These are phyloP conservation scores for Peromyscus leucopus DNA, from an alignment of 2,113 vertebrate species.

Conservation along the genomic window DNA sequence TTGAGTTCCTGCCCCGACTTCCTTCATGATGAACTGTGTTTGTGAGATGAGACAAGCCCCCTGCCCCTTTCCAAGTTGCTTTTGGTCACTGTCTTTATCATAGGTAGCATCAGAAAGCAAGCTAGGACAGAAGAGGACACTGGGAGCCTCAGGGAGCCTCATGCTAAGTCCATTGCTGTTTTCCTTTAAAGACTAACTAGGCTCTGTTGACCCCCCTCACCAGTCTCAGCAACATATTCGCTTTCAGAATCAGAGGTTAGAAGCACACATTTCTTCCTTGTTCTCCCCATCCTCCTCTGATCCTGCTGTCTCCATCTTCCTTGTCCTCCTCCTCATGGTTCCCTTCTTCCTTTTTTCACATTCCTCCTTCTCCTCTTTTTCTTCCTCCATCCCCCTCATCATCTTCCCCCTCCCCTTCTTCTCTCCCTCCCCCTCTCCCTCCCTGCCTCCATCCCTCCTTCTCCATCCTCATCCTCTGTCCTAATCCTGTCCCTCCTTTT, in stretches of 20 bases:
- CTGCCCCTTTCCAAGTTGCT: no score
- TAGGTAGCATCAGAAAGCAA: not conserved
- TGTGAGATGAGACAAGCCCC: not conserved
- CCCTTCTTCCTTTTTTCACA: not conserved
- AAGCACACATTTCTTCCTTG: not conserved
- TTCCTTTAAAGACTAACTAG: not conserved
- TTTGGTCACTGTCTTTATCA: not conserved
- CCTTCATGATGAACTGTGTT: not conserved
- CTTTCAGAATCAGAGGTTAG: not conserved
- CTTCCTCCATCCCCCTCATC: not conserved
- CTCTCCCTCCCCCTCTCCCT: not conserved
- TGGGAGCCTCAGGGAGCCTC: not conserved
- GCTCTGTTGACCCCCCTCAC: not conserved
- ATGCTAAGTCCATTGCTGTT: not conserved
- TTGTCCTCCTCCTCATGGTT: not conserved
- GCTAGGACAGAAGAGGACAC: not conserved
- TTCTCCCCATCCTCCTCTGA: not conserved
- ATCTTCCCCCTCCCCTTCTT: no score
- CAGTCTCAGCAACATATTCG: no score
- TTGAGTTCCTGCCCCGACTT: not conserved
- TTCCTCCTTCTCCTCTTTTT: not conserved
- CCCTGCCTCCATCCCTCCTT: not conserved
- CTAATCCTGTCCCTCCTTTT: not conserved
- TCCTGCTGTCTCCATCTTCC: not conserved
- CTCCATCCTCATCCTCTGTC: not conserved